Evolutionary conservation across 1,140 invertebrate species (phyloP).

Genomic region (Drosophila lini): DNA sequence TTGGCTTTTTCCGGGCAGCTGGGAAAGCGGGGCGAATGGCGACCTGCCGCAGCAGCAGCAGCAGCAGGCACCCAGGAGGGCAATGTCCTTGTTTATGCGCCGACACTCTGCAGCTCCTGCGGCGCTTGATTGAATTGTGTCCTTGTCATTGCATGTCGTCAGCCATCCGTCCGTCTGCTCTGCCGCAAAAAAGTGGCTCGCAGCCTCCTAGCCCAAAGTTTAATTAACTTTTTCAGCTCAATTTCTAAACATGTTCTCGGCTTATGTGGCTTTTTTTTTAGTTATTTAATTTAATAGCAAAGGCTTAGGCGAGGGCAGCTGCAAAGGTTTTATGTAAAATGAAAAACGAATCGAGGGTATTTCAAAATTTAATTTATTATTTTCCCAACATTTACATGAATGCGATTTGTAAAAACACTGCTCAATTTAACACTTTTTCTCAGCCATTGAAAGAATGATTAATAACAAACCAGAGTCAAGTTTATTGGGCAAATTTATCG

Average conservation of each 20-base stretch:
- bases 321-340: background rate
- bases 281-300: constrained; percentile 13
- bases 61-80: constrained; percentile 61
- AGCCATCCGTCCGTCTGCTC: background rate
- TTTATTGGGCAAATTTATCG: constrained; percentile 5
- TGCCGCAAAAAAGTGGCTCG: background rate
- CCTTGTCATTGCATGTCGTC: constrained; percentile 68
- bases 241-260: constrained; percentile 61
- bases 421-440: background rate
- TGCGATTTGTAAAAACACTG: constrained; percentile 14
- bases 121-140: constrained; percentile 79
- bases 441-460: constrained; percentile 1
- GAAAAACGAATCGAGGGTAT: background rate
- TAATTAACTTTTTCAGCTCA: constrained; percentile 74
- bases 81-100: constrained; percentile 80
- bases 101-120: constrained; percentile 59
- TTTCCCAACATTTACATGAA: background rate
- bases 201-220: constrained; percentile 41
- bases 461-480: background rate
- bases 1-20: constrained; percentile 25
- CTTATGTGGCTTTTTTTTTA: constrained; percentile 3
- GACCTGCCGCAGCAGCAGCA: constrained; percentile 26
- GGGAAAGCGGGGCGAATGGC: background rate
- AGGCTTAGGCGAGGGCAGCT: constrained; percentile 4
- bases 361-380: background rate